Evolutionary conservation across 2,797 vertebrate genomes (phyloP), one percentile per base, ranked within the genome.

Genomic region (Serranus cabrilla): DNA sequence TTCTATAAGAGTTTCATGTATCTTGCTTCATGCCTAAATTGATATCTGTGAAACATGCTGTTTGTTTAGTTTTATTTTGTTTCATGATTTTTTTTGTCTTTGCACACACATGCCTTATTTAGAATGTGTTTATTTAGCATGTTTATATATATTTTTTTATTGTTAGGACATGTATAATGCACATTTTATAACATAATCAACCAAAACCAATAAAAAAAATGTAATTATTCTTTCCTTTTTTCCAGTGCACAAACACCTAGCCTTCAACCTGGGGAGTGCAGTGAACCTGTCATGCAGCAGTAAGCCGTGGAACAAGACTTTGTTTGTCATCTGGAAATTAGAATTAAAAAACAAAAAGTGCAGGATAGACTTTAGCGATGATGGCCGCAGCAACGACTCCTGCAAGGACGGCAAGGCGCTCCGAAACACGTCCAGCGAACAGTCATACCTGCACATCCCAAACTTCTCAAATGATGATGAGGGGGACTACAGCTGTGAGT

Each of bases 401-500:
- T 96, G 95, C 64, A 31, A 42, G 0, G 92, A 93, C 66, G 81
- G 86, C 17, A 95, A 92, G 60, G 50, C 17, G 0, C 63, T 94
- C 5, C 13, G 0, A 20, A 92, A 86, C 74, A 80, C 68, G 3
- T 74, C 89, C 40, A 55, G 14, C 0, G 57, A 25, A 68, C 40
- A 60, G 47, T 69, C 74, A 0, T 89, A 88, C 73, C 89, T 96
- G 50, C 64, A 81, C 67, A 93, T 96, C 77, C 89, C 93, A 31
- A 43, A 88, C 0, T 86, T 95, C 81, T 87, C 91, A 4, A 0
- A 8, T 0, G 0, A 14, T 0, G 93, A 96, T 17, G 87, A 87
- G 57, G 95, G 95, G 12, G 9, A 17, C 66, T 96, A 96, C 73
- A 50, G 0, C 0, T 95, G 94, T 83, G 81, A 95, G 0, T 31